Percentiles rank a stretch among this genome's conserved stretches.
Conservation (phyloP, 2,888 invertebrate genomes). For the Napeogenes sylphis region DNA sequence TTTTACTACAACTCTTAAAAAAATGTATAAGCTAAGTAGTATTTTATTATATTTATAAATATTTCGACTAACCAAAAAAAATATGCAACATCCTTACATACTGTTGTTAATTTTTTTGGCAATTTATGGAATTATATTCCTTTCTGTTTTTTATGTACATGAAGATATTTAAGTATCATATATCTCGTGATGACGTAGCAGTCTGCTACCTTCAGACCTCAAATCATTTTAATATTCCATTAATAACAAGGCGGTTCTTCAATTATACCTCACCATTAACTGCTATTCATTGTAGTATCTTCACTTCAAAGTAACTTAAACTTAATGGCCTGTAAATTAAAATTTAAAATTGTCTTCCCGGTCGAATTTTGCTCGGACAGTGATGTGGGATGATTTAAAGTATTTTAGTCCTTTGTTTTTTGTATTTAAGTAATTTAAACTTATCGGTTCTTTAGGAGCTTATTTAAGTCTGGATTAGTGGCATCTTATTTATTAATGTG, state of each 20-base stretch:
- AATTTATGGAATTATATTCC: too few species aligned
- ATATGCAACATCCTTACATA: too few species aligned
- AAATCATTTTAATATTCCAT: constrained; percentile 9
- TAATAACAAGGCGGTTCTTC: constrained; percentile 26
- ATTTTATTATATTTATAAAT: too few species aligned
- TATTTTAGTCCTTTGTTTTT: constrained; percentile 1
- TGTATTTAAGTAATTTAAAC: background rate
- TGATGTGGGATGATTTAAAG: constrained; percentile 4
- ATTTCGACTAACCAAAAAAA: too few species aligned
- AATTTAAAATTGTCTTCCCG: background rate
- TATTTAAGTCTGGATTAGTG: background rate
- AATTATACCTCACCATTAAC: constrained; percentile 19
- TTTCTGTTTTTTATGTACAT: background rate
- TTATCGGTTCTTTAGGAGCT: background rate
- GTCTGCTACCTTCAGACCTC: background rate
- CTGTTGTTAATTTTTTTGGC: too few species aligned
- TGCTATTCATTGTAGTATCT: background rate
- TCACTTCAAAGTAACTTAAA: background rate
- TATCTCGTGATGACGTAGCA: background rate
- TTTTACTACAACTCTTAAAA: too few species aligned
- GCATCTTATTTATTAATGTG: too few species aligned
- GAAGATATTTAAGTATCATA: background rate
- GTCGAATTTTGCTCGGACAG: background rate
- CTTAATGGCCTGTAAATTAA: background rate
- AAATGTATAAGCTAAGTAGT: too few species aligned